Base-by-base conservation (phyloP, 64 coral and sea anemone species). In the Porites lutea region DNA sequence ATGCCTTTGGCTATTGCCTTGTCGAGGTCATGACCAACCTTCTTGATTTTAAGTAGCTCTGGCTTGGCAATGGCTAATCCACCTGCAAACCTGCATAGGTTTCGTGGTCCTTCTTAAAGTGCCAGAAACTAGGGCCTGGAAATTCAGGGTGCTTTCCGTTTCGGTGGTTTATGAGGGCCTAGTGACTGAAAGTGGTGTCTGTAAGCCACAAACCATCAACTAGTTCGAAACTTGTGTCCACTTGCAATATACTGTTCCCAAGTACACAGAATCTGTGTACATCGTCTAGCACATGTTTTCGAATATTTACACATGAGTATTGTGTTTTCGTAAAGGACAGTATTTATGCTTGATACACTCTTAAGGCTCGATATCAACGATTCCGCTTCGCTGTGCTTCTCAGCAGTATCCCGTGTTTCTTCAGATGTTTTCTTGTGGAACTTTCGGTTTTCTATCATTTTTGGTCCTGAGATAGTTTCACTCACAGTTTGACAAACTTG, bases 141-240 rank as follows among this genome's bases (percentile, higher is more conserved):
- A 88, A 88, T 46, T 75, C 37, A 37, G 86, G 86, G 18, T 75
- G 45, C 20, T 89, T 89, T 5, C 82, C 82, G 12, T 87, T 87
- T 68, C 22, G 53, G 27, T 37, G 27, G 67, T 94, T 61, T 43
- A 83, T 48, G 10, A 92, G 76, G 12, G 91, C 82, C 70, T 86
- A 63, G 49, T 93, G 87, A 59, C 74, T 71, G 83, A 72, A 93
- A 3, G 83, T 87, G 21, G 83, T 88, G 44, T 93, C 83, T n/a
- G 83, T 93, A 10, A 93, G 74, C 91, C 91, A 93, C 12, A 93
- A 72, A 44, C 83, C 83, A 52, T 93, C 74, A 18, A 93, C 91
- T n/a, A 93, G 83, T 76, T 93, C 74, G 60, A 93, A 93, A 4
- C 83, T 93, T n/a, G 79, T 92, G 73, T 92, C 90, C 18, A 92